Conservation (phyloP, 92 coral and sea anemone genomes). For the Metridium senile region DNA sequence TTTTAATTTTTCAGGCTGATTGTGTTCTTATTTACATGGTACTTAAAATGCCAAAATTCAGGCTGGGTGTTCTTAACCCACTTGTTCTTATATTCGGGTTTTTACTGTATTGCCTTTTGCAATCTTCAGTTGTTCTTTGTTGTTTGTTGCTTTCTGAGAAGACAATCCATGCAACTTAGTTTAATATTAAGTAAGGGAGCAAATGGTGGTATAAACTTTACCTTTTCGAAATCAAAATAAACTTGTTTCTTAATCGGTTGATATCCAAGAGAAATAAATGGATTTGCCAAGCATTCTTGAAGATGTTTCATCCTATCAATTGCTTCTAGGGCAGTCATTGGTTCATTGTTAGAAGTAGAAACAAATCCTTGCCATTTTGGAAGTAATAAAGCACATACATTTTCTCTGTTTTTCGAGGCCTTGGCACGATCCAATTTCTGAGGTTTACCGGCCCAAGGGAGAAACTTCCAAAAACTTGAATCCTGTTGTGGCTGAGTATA, state of each 20-base stretch:
- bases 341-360: not conserved
- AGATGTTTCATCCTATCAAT: constrained; percentile 11
- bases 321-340: constrained; percentile 46
- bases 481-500: constrained; percentile 10
- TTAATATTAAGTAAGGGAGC: no score
- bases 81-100: no score
- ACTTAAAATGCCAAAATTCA: no score
- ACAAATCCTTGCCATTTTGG: constrained; percentile 70
- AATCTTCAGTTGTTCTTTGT: no score
- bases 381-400: constrained; percentile 26
- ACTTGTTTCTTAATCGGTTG: no score
- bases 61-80: no score
- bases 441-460: not conserved
- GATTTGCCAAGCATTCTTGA: constrained; percentile 4
- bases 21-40: no score
- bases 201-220: no score
- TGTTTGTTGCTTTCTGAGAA: no score
- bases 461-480: not conserved
- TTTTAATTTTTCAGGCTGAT: no score
- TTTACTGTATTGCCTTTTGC: no score
- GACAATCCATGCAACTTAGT: no score
- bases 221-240: constrained; percentile 39
- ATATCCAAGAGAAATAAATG: not conserved
- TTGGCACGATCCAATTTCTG: not conserved
- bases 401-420: constrained; percentile 15